Evolutionary conservation across 92 coral and sea anemone species (phyloP).

Genomic region (Porites lobata): DNA sequence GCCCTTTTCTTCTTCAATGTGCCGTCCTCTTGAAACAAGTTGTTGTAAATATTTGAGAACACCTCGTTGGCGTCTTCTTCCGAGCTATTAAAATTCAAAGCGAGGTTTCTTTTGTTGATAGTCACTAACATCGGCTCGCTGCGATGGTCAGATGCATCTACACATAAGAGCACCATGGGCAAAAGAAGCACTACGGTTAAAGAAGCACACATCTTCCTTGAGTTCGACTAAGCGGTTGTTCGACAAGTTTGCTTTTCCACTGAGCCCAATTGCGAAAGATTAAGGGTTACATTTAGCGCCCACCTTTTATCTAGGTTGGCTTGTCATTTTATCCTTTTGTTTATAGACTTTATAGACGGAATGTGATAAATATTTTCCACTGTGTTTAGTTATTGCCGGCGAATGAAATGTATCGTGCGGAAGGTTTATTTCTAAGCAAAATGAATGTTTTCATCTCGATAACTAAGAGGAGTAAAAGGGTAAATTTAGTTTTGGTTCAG

Average conservation of each 20-base stretch:
- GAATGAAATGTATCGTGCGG: too few species aligned
- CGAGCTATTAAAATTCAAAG: neutral
- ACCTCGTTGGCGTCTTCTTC: neutral
- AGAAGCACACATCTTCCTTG: neutral
- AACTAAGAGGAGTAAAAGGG: too few species aligned
- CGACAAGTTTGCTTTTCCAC: neutral
- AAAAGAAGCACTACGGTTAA: neutral
- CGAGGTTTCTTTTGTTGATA: neutral
- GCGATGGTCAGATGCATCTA: neutral
- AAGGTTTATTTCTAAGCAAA: too few species aligned
- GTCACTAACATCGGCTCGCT: neutral
- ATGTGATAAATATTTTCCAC: too few species aligned
- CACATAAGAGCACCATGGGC: neutral
- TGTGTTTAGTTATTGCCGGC: too few species aligned
- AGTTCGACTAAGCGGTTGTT: neutral
- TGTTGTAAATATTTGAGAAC: neutral
- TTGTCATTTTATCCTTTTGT: too few species aligned
- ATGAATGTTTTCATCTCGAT: too few species aligned
- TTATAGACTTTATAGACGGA: neutral
- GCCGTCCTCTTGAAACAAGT: neutral
- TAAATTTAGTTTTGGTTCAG: too few species aligned
- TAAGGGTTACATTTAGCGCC: neutral
- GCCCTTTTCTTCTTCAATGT: neutral
- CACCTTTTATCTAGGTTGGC: neutral
- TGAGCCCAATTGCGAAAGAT: neutral